A percentile compares a stretch with the other conserved stretches of the same genome.
These are phyloP conservation scores for Macrostomum lignano DNA, from an alignment of 1,140 invertebrate species.

Conservation along the genomic window DNA sequence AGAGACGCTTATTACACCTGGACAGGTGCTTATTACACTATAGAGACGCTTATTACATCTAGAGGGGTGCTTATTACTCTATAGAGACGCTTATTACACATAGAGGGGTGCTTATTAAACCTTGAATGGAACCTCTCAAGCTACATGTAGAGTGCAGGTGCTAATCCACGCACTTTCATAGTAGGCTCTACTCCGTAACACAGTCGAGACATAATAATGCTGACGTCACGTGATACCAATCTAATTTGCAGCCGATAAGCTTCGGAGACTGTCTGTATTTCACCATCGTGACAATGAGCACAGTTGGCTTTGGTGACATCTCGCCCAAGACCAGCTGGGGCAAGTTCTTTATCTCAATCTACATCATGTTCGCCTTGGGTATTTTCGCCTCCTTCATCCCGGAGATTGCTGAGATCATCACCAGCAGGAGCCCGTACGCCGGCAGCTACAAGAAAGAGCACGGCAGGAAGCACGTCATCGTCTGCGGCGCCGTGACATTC, in stretches of 20 bases:
- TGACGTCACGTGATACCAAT: no score
- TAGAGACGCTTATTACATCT: no score
- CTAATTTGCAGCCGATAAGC: slow-evolving; percentile 59
- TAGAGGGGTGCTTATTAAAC: no score
- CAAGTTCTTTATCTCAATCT: slow-evolving; percentile 86
- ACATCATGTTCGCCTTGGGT: slow-evolving; percentile 93
- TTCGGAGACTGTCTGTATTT: slow-evolving; percentile 97
- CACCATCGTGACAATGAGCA: slow-evolving; percentile 93
- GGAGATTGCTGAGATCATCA: slow-evolving; percentile 6
- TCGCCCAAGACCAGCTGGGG: slow-evolving; percentile 81
- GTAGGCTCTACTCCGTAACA: no score
- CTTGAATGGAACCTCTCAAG: no score
- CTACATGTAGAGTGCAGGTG: no score
- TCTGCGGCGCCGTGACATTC: slow-evolving; percentile 8
- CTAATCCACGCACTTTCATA: no score
- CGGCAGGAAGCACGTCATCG: slow-evolving; percentile 8
- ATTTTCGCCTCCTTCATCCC: slow-evolving; percentile 18
- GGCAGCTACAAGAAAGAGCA: slow-evolving; percentile 6
- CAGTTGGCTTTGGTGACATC: slow-evolving; percentile 87
- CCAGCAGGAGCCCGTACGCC: slow-evolving; percentile 3
- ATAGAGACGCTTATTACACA: no score
- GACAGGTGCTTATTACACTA: no score
- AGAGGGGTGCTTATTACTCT: no score
- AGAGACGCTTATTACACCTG: no score
- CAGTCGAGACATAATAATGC: no score